Evolutionary conservation across 2,797 vertebrate genomes (phyloP).

Genomic region (Ptychobarbus kaznakovi): DNA sequence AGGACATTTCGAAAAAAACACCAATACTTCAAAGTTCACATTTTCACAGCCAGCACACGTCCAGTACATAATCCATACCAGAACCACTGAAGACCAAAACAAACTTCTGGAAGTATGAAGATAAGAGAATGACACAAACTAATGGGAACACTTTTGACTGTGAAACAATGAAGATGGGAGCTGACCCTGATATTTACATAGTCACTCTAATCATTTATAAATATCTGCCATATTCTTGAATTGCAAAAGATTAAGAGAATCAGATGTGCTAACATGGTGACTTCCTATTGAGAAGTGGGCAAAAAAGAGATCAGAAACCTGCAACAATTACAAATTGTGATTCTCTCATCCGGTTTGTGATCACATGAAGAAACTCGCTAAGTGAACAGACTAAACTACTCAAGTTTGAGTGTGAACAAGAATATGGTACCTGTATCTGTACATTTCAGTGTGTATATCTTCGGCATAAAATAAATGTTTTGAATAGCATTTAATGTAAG

Average conservation of each 20-base stretch:
- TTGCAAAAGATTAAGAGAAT: background rate
- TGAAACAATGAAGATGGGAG: background rate
- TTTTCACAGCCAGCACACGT: background rate
- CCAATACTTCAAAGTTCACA: background rate
- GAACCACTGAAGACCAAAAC: background rate
- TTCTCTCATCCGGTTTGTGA: background rate
- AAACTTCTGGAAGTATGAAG: background rate
- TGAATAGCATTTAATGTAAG: background rate
- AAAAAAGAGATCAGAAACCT: background rate
- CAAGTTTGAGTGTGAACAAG: background rate
- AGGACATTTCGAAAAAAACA: background rate
- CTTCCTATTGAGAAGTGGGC: slow-evolving; percentile 13
- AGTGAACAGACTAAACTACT: background rate
- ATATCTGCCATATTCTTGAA: background rate
- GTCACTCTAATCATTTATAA: background rate
- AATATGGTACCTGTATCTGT: background rate
- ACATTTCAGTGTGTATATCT: background rate
- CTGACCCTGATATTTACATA: background rate
- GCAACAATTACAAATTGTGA: background rate
- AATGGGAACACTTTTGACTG: background rate
- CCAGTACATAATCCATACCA: background rate
- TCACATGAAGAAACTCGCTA: background rate
- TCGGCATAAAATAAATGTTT: background rate
- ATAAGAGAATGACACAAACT: background rate
- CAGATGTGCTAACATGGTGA: background rate